A percentile compares a stretch with the other conserved stretches of the same genome.
These are phyloP conservation scores for Cybosia mesomella DNA, from an alignment of 2,888 invertebrate genomes.

Conservation along the genomic window DNA sequence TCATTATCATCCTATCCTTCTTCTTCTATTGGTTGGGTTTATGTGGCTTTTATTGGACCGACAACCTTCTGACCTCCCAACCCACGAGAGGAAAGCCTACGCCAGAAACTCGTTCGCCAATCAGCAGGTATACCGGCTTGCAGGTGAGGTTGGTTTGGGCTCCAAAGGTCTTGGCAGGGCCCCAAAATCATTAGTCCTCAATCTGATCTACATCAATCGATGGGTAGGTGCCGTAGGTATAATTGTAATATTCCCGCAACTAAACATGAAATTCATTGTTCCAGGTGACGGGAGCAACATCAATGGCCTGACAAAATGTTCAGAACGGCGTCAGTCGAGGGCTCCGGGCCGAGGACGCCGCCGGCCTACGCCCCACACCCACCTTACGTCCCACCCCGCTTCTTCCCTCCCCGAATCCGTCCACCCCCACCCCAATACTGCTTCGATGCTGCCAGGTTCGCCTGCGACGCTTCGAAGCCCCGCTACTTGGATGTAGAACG, in stretches of 20 bases:
- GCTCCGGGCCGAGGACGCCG: constrained; percentile 84
- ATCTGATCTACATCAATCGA: too few relatives aligned
- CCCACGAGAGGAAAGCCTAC: too few relatives aligned
- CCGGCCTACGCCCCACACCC: constrained; percentile 84
- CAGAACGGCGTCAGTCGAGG: constrained; percentile 85
- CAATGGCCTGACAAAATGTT: constrained; percentile 84
- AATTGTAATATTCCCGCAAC: background rate
- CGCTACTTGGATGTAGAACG: constrained; percentile 82
- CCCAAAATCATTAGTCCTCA: too few relatives aligned
- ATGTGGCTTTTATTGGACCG: too few relatives aligned
- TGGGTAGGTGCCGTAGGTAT: too few relatives aligned
- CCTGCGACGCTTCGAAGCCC: constrained; percentile 83
- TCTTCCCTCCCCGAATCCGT: constrained; percentile 80
- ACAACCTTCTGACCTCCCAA: too few relatives aligned
- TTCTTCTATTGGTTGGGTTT: too few relatives aligned
- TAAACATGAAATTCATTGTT: constrained; percentile 51
- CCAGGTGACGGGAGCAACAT: constrained; percentile 69
- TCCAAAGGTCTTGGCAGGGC: too few relatives aligned
- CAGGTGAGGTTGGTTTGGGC: too few relatives aligned
- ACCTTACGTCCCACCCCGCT: constrained; percentile 79
- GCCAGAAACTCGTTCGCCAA: too few relatives aligned
- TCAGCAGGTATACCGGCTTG: too few relatives aligned
- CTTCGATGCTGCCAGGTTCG: constrained; percentile 85
- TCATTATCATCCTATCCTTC: too few relatives aligned
- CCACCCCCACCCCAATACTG: constrained; percentile 85